phyloP scores from a whole-genome alignment of 2,888 invertebrate genomes.

The Dysmachus trigonus region DNA sequence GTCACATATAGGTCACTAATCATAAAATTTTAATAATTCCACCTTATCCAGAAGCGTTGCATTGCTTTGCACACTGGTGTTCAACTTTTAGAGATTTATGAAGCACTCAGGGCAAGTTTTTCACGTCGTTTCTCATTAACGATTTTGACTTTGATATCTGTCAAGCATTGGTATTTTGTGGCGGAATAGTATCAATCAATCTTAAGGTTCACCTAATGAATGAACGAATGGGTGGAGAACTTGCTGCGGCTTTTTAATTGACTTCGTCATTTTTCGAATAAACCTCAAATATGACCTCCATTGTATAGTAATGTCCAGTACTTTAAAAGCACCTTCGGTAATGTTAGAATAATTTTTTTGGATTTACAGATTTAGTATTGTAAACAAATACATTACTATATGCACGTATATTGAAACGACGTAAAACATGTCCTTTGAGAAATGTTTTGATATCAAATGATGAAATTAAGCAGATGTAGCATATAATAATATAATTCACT shows the following conservation, averaged over 20 bases:
- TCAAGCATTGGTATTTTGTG: neutral
- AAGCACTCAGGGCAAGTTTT: slow-evolving; percentile 17
- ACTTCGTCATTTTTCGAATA: neutral
- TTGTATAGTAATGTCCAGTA: too few relatives aligned
- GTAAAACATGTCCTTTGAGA: too few relatives aligned
- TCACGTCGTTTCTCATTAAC: neutral
- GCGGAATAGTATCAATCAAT: slow-evolving; percentile 29
- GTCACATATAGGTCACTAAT: slow-evolving; percentile 30
- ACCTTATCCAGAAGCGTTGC: slow-evolving; percentile 1
- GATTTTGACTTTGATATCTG: slow-evolving; percentile 35
- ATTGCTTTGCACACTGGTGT: neutral
- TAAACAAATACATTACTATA: too few relatives aligned
- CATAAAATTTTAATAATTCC: slow-evolving; percentile 35
- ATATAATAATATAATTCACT: too few relatives aligned
- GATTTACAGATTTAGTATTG: too few relatives aligned
- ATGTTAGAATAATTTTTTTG: neutral
- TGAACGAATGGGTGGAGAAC: neutral
- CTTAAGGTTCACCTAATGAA: slow-evolving; percentile 19
- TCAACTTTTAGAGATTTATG: slow-evolving; percentile 3
- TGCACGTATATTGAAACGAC: too few relatives aligned
- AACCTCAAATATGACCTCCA: too few relatives aligned
- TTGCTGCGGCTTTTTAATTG: neutral
- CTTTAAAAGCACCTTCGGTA: neutral
- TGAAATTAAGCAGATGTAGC: too few relatives aligned
- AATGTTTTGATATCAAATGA: too few relatives aligned